Evolutionary conservation across 1,140 invertebrate genomes (phyloP).

Genomic region (Drosophila ironensis): DNA sequence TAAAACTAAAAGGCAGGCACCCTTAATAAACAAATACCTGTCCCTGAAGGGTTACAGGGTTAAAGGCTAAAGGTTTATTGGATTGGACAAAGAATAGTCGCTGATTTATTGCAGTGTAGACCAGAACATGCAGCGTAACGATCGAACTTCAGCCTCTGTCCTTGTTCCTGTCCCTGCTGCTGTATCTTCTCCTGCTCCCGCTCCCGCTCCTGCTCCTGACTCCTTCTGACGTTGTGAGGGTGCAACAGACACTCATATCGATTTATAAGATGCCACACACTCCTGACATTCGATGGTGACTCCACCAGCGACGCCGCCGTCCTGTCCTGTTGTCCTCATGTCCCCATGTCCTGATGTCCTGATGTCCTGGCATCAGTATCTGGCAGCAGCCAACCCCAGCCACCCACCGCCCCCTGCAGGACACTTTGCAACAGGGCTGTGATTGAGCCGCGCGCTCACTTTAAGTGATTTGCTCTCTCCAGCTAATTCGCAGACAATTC

Average conservation of each 20-base stretch:
- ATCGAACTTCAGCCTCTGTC: slow-evolving; percentile 47
- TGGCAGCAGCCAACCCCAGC: too few species aligned
- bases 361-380: slow-evolving; percentile 4
- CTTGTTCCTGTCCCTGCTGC: too few species aligned
- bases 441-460: slow-evolving; percentile 59
- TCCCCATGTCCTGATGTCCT: slow-evolving; percentile 8
- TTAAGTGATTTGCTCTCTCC: slow-evolving; percentile 66
- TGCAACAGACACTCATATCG: slow-evolving; percentile 74
- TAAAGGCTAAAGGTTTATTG: too few species aligned
- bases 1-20: background rate
- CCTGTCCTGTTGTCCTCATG: background rate
- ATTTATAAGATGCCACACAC: slow-evolving; percentile 72
- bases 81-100: too few species aligned
- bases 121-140: slow-evolving; percentile 43
- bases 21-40: background rate
- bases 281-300: slow-evolving; percentile 59
- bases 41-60: background rate
- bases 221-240: slow-evolving; percentile 18
- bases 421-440: background rate
- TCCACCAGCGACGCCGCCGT: slow-evolving; percentile 26
- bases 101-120: background rate
- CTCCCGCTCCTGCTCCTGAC: background rate
- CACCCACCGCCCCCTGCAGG: too few species aligned
- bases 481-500: slow-evolving; percentile 65
- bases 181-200: background rate